Conservation (phyloP, 1,140 invertebrate species). For the Pseudomyrmex dendroicus region DNA sequence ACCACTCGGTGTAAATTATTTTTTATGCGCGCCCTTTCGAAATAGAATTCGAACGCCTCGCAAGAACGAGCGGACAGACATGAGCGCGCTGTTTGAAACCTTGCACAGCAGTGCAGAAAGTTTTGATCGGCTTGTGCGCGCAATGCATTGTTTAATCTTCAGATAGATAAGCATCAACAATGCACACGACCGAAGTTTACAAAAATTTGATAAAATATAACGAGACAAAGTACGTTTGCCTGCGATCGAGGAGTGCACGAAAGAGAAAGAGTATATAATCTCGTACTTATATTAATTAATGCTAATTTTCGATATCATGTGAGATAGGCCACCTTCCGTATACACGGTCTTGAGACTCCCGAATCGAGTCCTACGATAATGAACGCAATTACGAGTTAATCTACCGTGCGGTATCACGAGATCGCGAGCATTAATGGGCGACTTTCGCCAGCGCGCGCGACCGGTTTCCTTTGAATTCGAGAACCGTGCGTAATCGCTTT, state of each 20-base stretch:
- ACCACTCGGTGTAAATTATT: slow-evolving; percentile 22
- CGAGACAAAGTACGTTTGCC: slow-evolving; percentile 11
- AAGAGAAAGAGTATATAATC: slow-evolving; percentile 37
- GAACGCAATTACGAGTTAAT: slow-evolving; percentile 74
- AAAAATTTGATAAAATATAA: neutral
- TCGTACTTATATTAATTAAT: slow-evolving; percentile 45
- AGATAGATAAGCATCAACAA: neutral
- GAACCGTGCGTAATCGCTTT: slow-evolving; percentile 59
- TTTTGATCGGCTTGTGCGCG: neutral
- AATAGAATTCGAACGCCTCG: neutral
- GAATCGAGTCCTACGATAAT: slow-evolving; percentile 70
- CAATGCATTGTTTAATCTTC: neutral
- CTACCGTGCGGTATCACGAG: slow-evolving; percentile 60
- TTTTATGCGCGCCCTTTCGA: neutral
- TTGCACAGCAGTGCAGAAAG: slow-evolving; percentile 15
- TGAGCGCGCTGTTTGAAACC: neutral
- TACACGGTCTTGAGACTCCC: slow-evolving; percentile 20
- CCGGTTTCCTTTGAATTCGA: slow-evolving; percentile 72
- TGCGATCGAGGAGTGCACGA: neutral
- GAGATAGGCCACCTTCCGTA: slow-evolving; percentile 25
- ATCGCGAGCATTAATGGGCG: slow-evolving; percentile 64
- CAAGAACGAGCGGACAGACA: slow-evolving; percentile 1
- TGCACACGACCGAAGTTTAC: neutral
- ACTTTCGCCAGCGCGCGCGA: slow-evolving; percentile 70
- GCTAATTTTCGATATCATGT: slow-evolving; percentile 40